Conservation (phyloP, 2,888 invertebrate genomes). For the Megamerina dolium region DNA sequence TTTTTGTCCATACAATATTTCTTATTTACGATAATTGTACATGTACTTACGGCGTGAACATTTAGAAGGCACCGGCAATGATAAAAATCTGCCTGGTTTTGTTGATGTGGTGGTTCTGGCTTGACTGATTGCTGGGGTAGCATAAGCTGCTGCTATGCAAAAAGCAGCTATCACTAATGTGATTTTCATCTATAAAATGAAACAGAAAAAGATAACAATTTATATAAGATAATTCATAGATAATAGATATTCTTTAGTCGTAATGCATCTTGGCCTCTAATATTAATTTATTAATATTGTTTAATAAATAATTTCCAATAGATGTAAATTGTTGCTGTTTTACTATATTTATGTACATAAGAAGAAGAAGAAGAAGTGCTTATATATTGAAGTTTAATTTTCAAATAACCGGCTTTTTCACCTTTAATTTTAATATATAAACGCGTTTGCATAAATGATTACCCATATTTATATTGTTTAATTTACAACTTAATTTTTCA, state of each 20-base stretch:
- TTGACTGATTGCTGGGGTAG: constrained; percentile 54
- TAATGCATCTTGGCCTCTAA: not conserved
- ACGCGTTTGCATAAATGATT: constrained; percentile 5
- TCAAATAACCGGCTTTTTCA: constrained; percentile 18
- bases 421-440: no score
- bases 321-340: not conserved
- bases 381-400: constrained; percentile 8
- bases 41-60: constrained; percentile 83
- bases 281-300: not conserved
- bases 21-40: no score
- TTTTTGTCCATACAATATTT: no score
- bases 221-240: not conserved
- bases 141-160: constrained; percentile 55
- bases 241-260: not conserved
- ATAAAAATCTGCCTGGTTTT: constrained; percentile 77
- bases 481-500: constrained; percentile 17
- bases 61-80: constrained; percentile 74
- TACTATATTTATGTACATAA: not conserved
- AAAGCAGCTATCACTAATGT: constrained; percentile 57
- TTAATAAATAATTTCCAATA: not conserved
- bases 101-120: constrained; percentile 59
- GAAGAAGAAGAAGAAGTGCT: not conserved
- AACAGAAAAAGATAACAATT: constrained; percentile 7
- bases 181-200: constrained; percentile 62
- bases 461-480: no score